Conservation (phyloP, 2,888 invertebrate genomes). For the Abscondita cerata region DNA sequence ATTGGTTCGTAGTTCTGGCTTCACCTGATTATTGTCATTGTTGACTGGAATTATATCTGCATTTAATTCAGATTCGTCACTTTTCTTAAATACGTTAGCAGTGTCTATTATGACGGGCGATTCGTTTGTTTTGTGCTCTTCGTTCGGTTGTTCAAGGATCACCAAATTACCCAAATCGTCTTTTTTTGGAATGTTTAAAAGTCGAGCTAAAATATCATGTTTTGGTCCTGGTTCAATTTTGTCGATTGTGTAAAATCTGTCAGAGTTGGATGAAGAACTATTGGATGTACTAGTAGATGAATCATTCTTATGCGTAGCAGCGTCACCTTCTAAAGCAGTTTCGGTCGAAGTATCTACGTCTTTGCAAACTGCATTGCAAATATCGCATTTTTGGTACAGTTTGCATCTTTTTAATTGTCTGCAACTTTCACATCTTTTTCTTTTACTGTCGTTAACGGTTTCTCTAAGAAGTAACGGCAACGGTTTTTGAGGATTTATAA, state of each 20-base stretch:
- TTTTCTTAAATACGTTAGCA: conserved; percentile 40
- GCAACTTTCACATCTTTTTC: conserved; percentile 35
- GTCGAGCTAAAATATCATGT: conserved; percentile 36
- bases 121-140: conserved; percentile 11
- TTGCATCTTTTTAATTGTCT: conserved; percentile 30
- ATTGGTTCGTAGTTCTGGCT: neutral
- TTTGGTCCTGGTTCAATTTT: conserved; percentile 39
- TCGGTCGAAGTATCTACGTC: conserved; percentile 11
- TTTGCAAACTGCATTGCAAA: conserved; percentile 34
- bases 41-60: conserved; percentile 1
- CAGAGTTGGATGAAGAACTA: neutral
- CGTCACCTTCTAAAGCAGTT: neutral
- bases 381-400: conserved; percentile 31
- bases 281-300: neutral
- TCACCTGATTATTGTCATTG: neutral
- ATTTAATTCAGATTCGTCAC: neutral
- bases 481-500: neutral
- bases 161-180: conserved; percentile 39
- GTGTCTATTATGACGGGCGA: conserved; percentile 41
- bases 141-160: conserved; percentile 41
- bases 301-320: neutral
- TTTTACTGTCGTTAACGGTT: conserved; percentile 13
- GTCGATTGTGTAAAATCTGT: conserved; percentile 41
- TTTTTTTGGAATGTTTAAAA: conserved; percentile 37
- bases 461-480: neutral